Percentiles rank a stretch among this genome's conserved stretches.
Conservation (phyloP, 2,888 invertebrate species). For the Spodoptera littoralis region DNA sequence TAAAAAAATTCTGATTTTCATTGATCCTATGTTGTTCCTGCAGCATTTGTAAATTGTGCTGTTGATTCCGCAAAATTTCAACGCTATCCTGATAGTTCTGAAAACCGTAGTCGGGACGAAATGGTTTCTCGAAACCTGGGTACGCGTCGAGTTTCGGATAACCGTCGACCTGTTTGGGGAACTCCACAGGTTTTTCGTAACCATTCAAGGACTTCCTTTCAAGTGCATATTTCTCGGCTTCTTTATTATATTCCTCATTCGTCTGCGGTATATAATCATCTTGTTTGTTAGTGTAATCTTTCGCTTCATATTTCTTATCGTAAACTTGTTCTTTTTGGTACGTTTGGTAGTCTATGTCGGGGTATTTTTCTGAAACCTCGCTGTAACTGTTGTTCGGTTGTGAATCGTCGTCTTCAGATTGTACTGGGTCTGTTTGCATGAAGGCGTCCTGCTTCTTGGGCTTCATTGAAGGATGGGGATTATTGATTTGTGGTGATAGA, state of each 20-base stretch:
- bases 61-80: constrained; percentile 77
- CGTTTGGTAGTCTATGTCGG: constrained; percentile 19
- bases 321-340: constrained; percentile 49
- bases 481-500: constrained; percentile 59
- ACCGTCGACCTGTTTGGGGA: constrained; percentile 41
- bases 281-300: constrained; percentile 75
- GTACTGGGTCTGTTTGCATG: constrained; percentile 84
- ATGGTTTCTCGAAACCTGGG: constrained; percentile 58
- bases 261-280: constrained; percentile 82
- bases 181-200: constrained; percentile 69
- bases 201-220: constrained; percentile 75
- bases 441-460: constrained; percentile 83
- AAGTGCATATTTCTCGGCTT: constrained; percentile 81
- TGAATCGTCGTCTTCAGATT: constrained; percentile 75
- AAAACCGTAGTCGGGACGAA: constrained; percentile 58
- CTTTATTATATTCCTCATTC: constrained; percentile 83
- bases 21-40: constrained; percentile 77
- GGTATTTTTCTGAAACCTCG: constrained; percentile 63
- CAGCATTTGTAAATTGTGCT: constrained; percentile 78
- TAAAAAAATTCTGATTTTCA: constrained; percentile 80
- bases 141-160: constrained; percentile 64
- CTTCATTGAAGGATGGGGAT: constrained; percentile 53
- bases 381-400: constrained; percentile 74
- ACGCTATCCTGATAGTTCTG: constrained; percentile 71
- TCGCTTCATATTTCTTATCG: constrained; percentile 69